Conservation (phyloP, 2,113 vertebrate genomes). For the Collichthys lucidus region DNA sequence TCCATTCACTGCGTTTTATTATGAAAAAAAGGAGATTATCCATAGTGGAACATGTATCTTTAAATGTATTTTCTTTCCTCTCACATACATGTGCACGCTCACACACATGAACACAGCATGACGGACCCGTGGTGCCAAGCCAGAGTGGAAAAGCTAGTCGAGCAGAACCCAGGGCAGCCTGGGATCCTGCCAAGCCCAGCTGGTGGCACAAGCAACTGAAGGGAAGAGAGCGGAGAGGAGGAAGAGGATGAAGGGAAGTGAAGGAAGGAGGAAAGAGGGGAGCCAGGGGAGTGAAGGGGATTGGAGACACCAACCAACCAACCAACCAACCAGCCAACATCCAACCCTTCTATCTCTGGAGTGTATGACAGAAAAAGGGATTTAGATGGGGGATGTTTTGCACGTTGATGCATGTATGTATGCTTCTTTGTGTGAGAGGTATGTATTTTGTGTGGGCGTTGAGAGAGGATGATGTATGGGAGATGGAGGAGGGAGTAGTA, state of each 20-base stretch:
- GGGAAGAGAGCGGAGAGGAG: constrained; percentile 36
- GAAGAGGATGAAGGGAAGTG: constrained; percentile 33
- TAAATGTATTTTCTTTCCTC: background rate
- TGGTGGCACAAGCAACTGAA: constrained; percentile 52
- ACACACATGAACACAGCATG: constrained; percentile 45
- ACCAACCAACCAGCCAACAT: constrained; percentile 1
- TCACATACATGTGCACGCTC: background rate
- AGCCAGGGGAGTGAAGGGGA: constrained; percentile 13
- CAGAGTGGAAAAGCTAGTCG: constrained; percentile 69
- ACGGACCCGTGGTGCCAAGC: constrained; percentile 63
- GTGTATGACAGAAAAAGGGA: constrained; percentile 26
- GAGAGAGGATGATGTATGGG: constrained; percentile 39
- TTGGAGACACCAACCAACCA: constrained; percentile 7
- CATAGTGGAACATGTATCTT: background rate
- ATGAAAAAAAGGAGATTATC: background rate
- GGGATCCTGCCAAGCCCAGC: constrained; percentile 72
- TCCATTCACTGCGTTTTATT: background rate
- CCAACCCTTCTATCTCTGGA: constrained; percentile 10
- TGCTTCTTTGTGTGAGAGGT: background rate
- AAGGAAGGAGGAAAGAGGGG: constrained; percentile 6
- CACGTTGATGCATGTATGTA: constrained; percentile 31
- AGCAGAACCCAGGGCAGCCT: constrained; percentile 73
- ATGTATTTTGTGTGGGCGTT: constrained; percentile 54
- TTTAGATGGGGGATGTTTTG: constrained; percentile 39
- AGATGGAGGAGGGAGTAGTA: constrained; percentile 32